These are phyloP conservation scores for Tympanuchus pallidicinctus DNA, from an alignment of 2,113 vertebrate genomes.

Conservation along the genomic window DNA sequence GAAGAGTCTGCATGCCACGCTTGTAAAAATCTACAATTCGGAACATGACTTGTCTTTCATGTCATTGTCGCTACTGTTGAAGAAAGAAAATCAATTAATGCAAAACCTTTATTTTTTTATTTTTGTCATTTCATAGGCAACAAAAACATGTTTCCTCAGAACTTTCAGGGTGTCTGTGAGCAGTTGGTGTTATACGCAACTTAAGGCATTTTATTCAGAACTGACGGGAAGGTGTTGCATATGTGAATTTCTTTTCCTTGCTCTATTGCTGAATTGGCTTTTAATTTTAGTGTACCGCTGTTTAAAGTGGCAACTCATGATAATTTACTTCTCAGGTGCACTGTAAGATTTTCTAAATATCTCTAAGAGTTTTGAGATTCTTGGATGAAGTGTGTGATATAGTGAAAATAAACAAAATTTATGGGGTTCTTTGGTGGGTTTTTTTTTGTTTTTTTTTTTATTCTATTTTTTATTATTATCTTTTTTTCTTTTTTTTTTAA, in stretches of 20 bases:
- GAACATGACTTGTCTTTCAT: too few species aligned
- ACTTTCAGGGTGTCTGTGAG: neutral
- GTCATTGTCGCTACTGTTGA: neutral
- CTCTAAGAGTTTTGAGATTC: conserved; percentile 29
- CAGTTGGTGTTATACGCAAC: neutral
- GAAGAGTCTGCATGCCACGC: too few species aligned
- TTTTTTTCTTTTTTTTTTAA: neutral
- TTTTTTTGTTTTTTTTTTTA: neutral
- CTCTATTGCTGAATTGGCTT: neutral
- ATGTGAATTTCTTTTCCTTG: neutral
- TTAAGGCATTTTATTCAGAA: neutral
- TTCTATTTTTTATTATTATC: too few species aligned
- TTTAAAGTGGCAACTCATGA: conserved; percentile 4
- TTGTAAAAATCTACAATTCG: too few species aligned
- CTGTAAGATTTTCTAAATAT: conserved; percentile 20
- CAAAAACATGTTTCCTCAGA: neutral
- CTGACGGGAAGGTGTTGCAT: neutral
- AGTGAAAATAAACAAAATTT: neutral
- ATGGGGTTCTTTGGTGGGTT: neutral
- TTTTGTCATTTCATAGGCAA: neutral
- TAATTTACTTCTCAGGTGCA: neutral
- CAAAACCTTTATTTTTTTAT: neutral
- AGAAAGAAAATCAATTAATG: neutral
- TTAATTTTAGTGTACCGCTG: conserved; percentile 2
- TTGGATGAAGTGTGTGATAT: neutral